phyloP scores from a whole-genome alignment of 1,140 invertebrate genomes.

The Lordiphosa clarofinis region DNA sequence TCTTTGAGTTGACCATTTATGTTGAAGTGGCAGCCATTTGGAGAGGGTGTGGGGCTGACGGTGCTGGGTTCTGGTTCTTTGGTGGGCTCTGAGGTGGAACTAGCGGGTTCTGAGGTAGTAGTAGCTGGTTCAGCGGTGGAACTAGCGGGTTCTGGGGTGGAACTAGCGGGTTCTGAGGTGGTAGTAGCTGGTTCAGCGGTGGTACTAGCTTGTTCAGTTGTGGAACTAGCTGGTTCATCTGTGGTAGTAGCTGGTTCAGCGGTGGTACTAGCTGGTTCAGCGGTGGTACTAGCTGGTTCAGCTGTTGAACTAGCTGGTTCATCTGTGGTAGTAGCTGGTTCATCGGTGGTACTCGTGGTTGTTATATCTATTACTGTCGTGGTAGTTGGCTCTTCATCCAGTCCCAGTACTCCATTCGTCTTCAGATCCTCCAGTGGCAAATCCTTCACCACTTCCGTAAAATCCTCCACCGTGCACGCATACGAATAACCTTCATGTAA shows the following conservation, averaged over 20 bases:
- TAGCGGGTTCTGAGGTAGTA: neutral
- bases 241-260: conserved; percentile 11
- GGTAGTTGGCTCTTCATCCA: conserved; percentile 35
- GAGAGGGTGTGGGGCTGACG: conserved; percentile 16
- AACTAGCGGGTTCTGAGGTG: neutral
- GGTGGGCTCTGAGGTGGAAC: conserved; percentile 4
- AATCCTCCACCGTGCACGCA: conserved; percentile 84
- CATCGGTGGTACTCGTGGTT: conserved; percentile 6
- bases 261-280: neutral
- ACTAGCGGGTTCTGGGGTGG: neutral
- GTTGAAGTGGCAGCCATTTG: conserved; percentile 48
- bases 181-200: neutral
- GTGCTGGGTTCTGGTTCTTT: conserved; percentile 13
- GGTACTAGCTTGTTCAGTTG: neutral
- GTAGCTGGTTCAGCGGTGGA: conserved; percentile 12
- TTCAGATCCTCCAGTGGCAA: conserved; percentile 65
- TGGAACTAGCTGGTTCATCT: conserved; percentile 5
- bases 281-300: neutral
- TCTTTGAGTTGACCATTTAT: conserved; percentile 55
- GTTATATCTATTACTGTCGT: neutral
- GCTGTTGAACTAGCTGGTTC: conserved; percentile 11
- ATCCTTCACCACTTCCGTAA: conserved; percentile 81
- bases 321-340: conserved; percentile 2
- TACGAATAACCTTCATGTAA: conserved; percentile 83
- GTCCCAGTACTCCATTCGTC: conserved; percentile 62